Conservation (phyloP, 2,113 vertebrate genomes). For the Cricetomys ansorgei region DNA sequence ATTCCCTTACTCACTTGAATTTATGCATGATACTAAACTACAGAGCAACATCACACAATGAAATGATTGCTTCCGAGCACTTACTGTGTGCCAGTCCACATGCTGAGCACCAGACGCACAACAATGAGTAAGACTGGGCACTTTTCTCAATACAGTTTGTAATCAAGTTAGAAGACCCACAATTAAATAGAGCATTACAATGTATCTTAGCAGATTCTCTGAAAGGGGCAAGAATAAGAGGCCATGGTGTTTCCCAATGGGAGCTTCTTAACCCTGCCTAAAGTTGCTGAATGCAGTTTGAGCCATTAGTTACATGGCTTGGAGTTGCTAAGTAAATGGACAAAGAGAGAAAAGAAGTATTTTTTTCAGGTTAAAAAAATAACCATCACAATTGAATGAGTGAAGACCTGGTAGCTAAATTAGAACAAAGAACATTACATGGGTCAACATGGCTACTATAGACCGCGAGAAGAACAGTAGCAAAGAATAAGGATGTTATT, state of each 20-base stretch:
- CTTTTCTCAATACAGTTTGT: background rate
- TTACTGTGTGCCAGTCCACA: too few relatives aligned
- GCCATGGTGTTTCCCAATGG: background rate
- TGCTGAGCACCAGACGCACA: background rate
- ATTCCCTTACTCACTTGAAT: background rate
- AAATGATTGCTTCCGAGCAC: background rate
- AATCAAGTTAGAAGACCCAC: background rate
- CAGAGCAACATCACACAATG: background rate
- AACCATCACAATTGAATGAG: background rate
- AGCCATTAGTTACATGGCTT: background rate
- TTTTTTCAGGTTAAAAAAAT: constrained; percentile 42
- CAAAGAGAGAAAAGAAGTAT: background rate
- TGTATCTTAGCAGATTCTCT: background rate
- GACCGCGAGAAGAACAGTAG: too few relatives aligned
- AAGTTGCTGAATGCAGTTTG: background rate
- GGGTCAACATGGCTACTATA: fast-evolving
- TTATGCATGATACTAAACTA: background rate
- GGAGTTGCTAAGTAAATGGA: background rate
- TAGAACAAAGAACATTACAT: background rate
- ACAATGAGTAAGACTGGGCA: background rate
- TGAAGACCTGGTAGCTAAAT: background rate
- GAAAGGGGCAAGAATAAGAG: background rate
- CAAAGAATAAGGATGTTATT: background rate
- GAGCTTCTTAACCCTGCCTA: background rate
- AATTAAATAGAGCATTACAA: background rate